Percentiles rank a stretch among this genome's conserved stretches.
phyloP scores from a whole-genome alignment of 2,888 invertebrate species.

The Pyrrhosoma nymphula region DNA sequence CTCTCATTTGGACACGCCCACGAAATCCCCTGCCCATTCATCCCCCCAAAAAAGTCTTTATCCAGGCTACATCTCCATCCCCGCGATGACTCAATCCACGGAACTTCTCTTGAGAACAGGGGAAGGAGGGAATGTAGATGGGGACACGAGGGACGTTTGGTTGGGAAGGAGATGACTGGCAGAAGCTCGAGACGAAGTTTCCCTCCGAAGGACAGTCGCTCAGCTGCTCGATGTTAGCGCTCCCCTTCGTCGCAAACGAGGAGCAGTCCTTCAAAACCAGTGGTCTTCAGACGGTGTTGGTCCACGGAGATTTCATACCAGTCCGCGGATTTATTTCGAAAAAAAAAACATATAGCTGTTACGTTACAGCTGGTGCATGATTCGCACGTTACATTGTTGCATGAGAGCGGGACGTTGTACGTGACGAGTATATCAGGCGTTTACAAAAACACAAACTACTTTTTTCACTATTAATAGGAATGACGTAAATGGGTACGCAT shows the following conservation, averaged over 20 bases:
- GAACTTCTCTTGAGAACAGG: neutral
- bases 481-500: too few relatives aligned
- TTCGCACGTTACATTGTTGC: too few relatives aligned
- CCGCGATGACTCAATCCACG: slow-evolving; percentile 52
- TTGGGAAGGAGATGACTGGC: slow-evolving; percentile 31
- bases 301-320: too few relatives aligned
- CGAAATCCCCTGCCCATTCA: neutral
- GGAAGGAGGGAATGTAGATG: neutral
- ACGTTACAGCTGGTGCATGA: too few relatives aligned
- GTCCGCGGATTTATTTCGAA: too few relatives aligned
- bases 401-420: too few relatives aligned
- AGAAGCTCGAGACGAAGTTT: neutral
- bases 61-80: slow-evolving; percentile 41
- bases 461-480: too few relatives aligned
- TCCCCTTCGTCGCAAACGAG: neutral
- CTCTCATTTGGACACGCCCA: neutral
- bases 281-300: too few relatives aligned
- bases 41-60: slow-evolving; percentile 42
- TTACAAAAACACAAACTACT: too few relatives aligned
- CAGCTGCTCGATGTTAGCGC: neutral
- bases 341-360: too few relatives aligned
- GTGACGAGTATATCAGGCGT: too few relatives aligned
- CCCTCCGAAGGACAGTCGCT: neutral
- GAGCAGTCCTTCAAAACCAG: too few relatives aligned
- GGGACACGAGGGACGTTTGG: neutral